These are phyloP conservation scores for Limosa lapponica DNA, from an alignment of 2,797 vertebrate genomes.

Conservation along the genomic window DNA sequence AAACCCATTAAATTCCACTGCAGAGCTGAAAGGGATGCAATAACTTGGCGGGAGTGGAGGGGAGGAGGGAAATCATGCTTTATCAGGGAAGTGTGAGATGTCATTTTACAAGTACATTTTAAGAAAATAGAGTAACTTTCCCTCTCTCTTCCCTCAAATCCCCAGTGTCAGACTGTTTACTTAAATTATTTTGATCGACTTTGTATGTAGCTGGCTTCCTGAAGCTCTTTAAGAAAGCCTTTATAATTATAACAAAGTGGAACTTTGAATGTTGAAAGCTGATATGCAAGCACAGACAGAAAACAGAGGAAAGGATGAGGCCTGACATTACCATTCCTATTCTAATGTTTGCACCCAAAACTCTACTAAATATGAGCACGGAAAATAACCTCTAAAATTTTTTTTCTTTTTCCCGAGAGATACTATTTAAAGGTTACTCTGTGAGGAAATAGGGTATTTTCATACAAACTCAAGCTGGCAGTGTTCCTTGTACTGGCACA, in stretches of 20 bases:
- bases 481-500: background rate
- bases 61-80: rapidly evolving
- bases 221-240: background rate
- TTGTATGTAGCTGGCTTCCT: background rate
- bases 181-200: constrained; percentile 4
- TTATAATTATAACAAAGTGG: background rate
- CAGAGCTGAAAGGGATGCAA: background rate
- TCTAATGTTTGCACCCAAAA: background rate
- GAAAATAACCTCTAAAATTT: background rate
- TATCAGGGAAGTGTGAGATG: background rate
- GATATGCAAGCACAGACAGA: background rate
- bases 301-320: background rate
- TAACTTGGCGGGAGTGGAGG: no score
- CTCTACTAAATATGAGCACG: background rate
- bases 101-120: background rate
- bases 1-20: background rate
- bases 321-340: background rate
- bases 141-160: background rate
- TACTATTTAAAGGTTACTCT: background rate
- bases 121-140: background rate
- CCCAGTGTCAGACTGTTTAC: background rate
- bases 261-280: background rate
- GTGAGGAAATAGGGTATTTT: background rate
- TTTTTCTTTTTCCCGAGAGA: background rate
- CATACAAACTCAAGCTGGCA: background rate